Evolutionary conservation across 2,113 vertebrate species (phyloP), one percentile per base, ranked within the genome.

Genomic region (Plecotus auritus): DNA sequence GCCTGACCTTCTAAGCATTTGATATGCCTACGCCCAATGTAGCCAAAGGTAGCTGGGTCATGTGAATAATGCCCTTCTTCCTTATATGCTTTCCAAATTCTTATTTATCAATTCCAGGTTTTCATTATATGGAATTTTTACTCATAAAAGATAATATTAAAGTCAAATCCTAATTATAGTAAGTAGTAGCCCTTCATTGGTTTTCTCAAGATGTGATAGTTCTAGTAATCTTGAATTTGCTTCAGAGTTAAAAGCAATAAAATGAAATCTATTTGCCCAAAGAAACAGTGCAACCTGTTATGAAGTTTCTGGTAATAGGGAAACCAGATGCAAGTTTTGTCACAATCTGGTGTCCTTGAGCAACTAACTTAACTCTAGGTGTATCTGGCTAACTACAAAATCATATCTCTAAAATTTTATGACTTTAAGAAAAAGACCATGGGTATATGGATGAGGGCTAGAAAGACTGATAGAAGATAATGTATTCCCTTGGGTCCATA

Each of bases 241-340:
- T 74, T 51, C 47, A 88, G 45, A 87, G 23, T 76, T 40, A 54
- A 90, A 94, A 92, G 54, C 37, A 89, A 35, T 42, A 13, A 90
- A 93, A 74, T 42, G 4, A 85, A 87, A 56, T 90, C 23, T 70
- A 1, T 30, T 66, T 14, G 4, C 66, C 1, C 7, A 32, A 37
- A 87, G 26, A 82, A 81, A 67, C 14, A n/a, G 3, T 22, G 1
- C 77, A 35, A 54, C 12, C 45, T 89, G 9, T 81, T 54, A 16
- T 35, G n/a, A 90, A 66, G 73, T 35, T 7, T 10, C 49, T 70
- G 37, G n/a, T 61, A 9, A 9, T 11, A 85, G 4, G 18, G 54
- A 77, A 28, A 78, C 10, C 5, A 67, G 17, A 45, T 47, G n/a
- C 16, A 35, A 61, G 32, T 8, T 66, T 81, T 85, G 51, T 18